Conservation (phyloP, 2,113 vertebrate genomes). For the Bungarus multicinctus region DNA sequence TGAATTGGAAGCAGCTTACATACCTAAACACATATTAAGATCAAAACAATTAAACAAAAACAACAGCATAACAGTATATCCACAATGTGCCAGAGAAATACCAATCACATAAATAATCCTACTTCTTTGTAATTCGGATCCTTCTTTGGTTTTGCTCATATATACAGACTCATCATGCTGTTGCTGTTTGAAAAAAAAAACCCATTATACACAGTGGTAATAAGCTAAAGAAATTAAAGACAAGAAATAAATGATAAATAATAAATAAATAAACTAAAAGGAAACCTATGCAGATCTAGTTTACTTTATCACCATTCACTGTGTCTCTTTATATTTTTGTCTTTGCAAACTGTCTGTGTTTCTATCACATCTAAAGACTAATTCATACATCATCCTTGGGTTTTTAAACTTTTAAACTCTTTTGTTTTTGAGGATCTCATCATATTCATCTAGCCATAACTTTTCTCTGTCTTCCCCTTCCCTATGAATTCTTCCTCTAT, state of each 20-base stretch:
- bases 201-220: background rate
- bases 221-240: background rate
- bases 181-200: background rate
- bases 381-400: background rate
- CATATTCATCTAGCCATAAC: background rate
- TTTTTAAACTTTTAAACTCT: background rate
- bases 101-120: background rate
- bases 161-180: background rate
- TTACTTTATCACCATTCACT: background rate
- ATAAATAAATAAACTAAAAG: background rate
- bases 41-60: background rate
- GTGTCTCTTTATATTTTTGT: background rate
- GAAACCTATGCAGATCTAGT: background rate
- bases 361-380: background rate
- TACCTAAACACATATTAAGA: background rate
- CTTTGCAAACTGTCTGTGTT: background rate
- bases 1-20: background rate
- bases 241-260: background rate
- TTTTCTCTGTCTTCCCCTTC: background rate
- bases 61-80: background rate
- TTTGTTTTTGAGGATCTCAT: background rate
- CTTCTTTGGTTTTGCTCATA: background rate
- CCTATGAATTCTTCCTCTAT: background rate
- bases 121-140: background rate
- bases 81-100: background rate